phyloP scores from a whole-genome alignment of 2,113 vertebrate genomes.

The Cisticola juncidis region DNA sequence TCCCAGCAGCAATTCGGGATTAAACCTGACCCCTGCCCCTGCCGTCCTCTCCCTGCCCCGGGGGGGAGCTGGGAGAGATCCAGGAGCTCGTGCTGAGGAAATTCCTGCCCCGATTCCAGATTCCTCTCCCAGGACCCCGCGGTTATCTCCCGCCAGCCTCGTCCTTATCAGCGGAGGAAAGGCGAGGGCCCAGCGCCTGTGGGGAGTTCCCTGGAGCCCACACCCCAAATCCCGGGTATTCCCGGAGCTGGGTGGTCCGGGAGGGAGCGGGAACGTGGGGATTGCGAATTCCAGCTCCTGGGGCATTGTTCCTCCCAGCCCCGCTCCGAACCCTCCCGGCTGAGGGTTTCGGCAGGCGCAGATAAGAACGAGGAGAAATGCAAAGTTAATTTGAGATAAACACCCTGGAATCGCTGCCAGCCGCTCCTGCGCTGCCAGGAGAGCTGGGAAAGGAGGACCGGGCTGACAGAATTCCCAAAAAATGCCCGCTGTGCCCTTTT shows the following conservation, averaged over 20 bases:
- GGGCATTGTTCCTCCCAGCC: not conserved
- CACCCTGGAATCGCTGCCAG: not conserved
- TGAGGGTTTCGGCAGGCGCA: not conserved
- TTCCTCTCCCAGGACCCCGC: not conserved
- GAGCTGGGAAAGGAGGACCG: not conserved
- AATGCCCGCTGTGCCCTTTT: not conserved
- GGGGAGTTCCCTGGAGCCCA: not conserved
- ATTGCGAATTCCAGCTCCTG: not conserved
- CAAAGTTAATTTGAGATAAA: not conserved
- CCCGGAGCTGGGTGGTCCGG: constrained; percentile 14
- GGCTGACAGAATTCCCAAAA: not conserved
- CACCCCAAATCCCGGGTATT: not conserved
- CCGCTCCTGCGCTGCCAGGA: not conserved
- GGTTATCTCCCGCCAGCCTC: not conserved
- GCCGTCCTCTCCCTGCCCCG: too few species aligned
- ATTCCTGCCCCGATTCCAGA: not conserved
- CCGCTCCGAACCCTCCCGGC: not conserved
- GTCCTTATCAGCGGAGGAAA: not conserved
- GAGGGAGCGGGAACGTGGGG: not conserved
- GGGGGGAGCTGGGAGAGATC: not conserved
- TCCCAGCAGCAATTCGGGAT: not conserved
- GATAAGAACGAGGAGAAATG: constrained; percentile 11
- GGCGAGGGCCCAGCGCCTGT: not conserved
- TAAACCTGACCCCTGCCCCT: not conserved
- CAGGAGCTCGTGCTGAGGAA: not conserved